Conservation (phyloP, 2,888 invertebrate genomes). For the Amphiduros pacificus region DNA sequence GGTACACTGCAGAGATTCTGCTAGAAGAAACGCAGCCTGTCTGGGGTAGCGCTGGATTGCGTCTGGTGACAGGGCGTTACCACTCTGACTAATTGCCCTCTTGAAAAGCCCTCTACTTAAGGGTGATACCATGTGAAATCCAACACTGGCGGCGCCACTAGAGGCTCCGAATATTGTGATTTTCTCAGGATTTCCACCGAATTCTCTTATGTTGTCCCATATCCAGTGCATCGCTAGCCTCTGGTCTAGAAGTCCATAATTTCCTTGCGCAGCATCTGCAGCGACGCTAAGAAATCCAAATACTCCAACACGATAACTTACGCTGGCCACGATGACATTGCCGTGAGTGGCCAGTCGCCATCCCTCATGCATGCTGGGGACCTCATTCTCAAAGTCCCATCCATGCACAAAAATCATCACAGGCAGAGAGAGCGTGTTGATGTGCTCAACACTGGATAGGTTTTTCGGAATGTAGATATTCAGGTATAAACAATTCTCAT, state of each 20-base stretch:
- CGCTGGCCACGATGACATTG: slow-evolving; percentile 12
- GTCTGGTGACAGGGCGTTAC: slow-evolving; percentile 3
- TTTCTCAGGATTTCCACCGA: slow-evolving; percentile 21
- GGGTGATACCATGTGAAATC: slow-evolving; percentile 14
- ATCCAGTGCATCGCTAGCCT: slow-evolving; percentile 24
- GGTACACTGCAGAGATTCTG: slow-evolving; percentile 3
- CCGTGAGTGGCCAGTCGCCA: slow-evolving; percentile 14
- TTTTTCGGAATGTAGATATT: slow-evolving; percentile 46
- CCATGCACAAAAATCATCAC: slow-evolving; percentile 17
- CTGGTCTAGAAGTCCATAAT: slow-evolving; percentile 20
- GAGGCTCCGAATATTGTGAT: slow-evolving; percentile 20
- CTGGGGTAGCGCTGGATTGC: slow-evolving; percentile 1
- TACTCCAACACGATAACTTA: slow-evolving; percentile 10
- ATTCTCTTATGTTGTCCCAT: slow-evolving; percentile 25
- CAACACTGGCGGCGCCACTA: slow-evolving; percentile 8
- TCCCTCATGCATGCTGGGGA: background rate
- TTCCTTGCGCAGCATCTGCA: slow-evolving; percentile 2
- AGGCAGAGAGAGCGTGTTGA: slow-evolving; percentile 10
- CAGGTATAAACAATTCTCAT: slow-evolving; percentile 54
- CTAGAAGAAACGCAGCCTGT: background rate
- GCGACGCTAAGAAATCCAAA: slow-evolving; percentile 8
- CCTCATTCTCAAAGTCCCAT: slow-evolving; percentile 4
- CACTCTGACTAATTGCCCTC: slow-evolving; percentile 11
- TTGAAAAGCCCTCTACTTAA: slow-evolving; percentile 11
- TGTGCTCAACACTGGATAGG: slow-evolving; percentile 11